Evolutionary conservation across 2,888 invertebrate genomes (phyloP), one percentile per base, ranked within the genome.

Genomic region (Glyphotaelius pellucidus): DNA sequence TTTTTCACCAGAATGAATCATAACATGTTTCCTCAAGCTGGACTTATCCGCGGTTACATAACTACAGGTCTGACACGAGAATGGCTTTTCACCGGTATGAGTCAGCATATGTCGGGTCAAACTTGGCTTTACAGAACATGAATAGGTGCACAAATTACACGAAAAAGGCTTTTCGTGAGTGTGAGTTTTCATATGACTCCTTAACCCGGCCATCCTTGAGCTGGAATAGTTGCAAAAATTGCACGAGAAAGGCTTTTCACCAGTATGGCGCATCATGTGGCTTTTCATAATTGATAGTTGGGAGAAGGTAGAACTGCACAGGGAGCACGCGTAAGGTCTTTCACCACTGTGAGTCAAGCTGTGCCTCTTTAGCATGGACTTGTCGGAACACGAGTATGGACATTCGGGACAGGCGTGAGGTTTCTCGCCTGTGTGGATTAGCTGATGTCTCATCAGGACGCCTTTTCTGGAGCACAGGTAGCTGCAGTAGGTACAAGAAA

Each of bases 1-100:
- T 47, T 86, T 86, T 30, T n/a, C 86, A 9, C 86, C 86, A 42
- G 86, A 38, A 42, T 86, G 86, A 38, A 42, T 86, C 19, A 86
- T 35, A 35, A 86, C 25, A 15, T 86, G 86, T 25, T 86, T 38
- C 14, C 42, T 86, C 14, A 86, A 30, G 30, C 30, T n/a, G 2
- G n/a, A 19, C 30, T 42, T 86, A 19, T 30, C 30, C 0, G n/a
- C 25, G n/a, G 30, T 38, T 19, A 42, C 25, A 14, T 86, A 42
- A 12, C 30, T 42, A 5, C 86, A 86, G 7, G 14, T 30, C 14
- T 42, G 25, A 86, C 86, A 86, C 3, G 86, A 86, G 25, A 86
- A 86, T 30, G 42, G 86, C 42, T 86, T 86, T 86, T 42, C 86
- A 0, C 42, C 42, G 30, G 86, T n/a, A 14, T 86, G 86, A 14